These are phyloP conservation scores for Orchestia grillus DNA, from an alignment of 1,140 invertebrate species.

Conservation along the genomic window DNA sequence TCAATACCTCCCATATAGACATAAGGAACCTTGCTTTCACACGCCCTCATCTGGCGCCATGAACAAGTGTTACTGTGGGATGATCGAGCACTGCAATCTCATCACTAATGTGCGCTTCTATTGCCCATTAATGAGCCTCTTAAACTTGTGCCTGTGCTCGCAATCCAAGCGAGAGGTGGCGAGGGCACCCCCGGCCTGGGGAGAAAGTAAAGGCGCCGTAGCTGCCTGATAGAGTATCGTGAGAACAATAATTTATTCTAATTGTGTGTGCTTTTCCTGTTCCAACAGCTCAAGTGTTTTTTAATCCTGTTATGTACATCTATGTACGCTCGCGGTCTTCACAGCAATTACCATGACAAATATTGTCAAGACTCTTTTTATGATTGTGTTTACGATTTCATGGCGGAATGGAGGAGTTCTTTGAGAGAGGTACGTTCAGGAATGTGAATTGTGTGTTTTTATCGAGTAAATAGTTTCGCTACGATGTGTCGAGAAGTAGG, in stretches of 20 bases:
- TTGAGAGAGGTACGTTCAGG: no score
- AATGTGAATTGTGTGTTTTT: no score
- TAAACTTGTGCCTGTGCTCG: no score
- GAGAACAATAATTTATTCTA: background rate
- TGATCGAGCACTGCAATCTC: background rate
- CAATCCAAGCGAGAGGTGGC: background rate
- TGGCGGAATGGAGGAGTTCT: no score
- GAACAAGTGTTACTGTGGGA: background rate
- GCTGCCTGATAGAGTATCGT: background rate
- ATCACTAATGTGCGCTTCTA: background rate
- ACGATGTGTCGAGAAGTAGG: no score
- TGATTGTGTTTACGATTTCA: no score
- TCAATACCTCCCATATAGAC: no score
- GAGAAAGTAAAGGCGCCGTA: background rate
- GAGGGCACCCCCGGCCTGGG: background rate
- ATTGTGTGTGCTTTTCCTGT: background rate
- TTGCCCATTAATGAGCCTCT: background rate
- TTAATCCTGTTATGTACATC: background rate
- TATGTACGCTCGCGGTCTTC: background rate
- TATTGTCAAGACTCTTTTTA: no score
- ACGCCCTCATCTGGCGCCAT: background rate
- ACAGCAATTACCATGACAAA: no score
- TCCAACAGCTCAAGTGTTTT: background rate
- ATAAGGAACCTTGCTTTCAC: background rate
- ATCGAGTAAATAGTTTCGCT: no score